A percentile compares a stretch with the other conserved stretches of the same genome.
Evolutionary conservation across 2,113 vertebrate species (phyloP).

Genomic region (Probosciger aterrimus): DNA sequence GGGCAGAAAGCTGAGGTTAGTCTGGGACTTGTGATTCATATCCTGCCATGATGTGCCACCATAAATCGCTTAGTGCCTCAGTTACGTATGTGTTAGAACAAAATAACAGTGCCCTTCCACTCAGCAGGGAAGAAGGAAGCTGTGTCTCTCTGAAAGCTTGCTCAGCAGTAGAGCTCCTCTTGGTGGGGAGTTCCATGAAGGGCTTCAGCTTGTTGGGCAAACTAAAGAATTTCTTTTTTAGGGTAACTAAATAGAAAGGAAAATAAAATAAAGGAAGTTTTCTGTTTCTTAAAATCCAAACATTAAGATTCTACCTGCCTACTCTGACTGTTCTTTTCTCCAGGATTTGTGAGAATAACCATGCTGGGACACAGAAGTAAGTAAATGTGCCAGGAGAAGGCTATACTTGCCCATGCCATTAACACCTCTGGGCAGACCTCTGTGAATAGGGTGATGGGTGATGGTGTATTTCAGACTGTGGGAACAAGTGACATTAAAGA

Average conservation of each 20-base stretch:
- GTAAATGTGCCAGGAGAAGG: not conserved
- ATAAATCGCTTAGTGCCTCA: not conserved
- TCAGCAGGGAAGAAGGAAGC: not conserved
- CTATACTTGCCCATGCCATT: not conserved
- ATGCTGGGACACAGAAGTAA: not conserved
- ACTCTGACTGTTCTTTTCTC: not conserved
- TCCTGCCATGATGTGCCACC: not conserved
- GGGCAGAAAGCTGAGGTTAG: not conserved
- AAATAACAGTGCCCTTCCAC: not conserved
- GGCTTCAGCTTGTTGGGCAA: not conserved
- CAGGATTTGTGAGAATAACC: not conserved
- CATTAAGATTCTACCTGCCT: not conserved
- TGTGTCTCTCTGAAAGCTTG: not conserved
- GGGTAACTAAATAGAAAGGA: not conserved
- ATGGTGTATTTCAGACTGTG: not conserved
- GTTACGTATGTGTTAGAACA: not conserved
- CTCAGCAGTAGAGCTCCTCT: not conserved
- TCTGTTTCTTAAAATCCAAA: not conserved
- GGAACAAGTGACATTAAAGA: not conserved
- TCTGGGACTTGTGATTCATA: not conserved
- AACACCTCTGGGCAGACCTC: not conserved
- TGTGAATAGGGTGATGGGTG: not conserved
- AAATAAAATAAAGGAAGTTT: not conserved
- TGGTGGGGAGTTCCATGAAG: not conserved
- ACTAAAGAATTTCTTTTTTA: not conserved